A percentile compares a stretch with the other conserved stretches of the same genome.
Evolutionary conservation across 2,888 invertebrate genomes (phyloP).

Genomic region (Phyllotreta cruciferae): DNA sequence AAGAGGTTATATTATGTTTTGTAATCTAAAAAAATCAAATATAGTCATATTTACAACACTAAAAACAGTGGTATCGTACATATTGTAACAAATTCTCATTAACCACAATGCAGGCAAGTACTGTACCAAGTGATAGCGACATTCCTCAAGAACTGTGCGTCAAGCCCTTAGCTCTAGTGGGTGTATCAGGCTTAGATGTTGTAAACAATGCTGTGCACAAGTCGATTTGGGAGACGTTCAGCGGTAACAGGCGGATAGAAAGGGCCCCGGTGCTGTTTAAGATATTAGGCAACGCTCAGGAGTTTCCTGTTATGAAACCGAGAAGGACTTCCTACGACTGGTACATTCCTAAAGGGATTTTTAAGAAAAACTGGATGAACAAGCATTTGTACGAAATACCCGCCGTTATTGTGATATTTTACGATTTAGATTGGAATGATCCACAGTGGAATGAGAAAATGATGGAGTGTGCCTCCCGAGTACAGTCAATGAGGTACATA

Average conservation of each 20-base stretch:
- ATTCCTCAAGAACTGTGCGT: conserved; percentile 84
- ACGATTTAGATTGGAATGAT: conserved; percentile 98
- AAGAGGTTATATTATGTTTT: too few species aligned
- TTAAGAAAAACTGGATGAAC: conserved; percentile 94
- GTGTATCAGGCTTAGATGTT: conserved; percentile 87
- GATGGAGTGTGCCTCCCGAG: conserved; percentile 89
- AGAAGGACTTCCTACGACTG: conserved; percentile 92
- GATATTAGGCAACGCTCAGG: conserved; percentile 80
- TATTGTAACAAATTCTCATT: not conserved
- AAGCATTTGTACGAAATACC: conserved; percentile 92
- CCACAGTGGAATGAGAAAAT: conserved; percentile 93
- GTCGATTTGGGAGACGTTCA: conserved; percentile 93
- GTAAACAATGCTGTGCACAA: conserved; percentile 86
- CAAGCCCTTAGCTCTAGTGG: conserved; percentile 86
- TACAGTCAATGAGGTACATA: conserved; percentile 76
- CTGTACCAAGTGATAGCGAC: conserved; percentile 49
- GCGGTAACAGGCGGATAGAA: conserved; percentile 80
- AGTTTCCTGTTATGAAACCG: conserved; percentile 86
- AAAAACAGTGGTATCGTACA: too few species aligned
- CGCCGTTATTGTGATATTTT: conserved; percentile 92
- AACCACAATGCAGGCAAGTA: conserved; percentile 41
- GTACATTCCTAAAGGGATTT: conserved; percentile 93
- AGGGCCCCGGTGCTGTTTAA: conserved; percentile 85
- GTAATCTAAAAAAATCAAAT: too few species aligned
- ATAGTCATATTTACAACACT: too few species aligned